These are phyloP conservation scores for Drosophila incognita DNA, from an alignment of 2,888 invertebrate genomes.

Conservation along the genomic window DNA sequence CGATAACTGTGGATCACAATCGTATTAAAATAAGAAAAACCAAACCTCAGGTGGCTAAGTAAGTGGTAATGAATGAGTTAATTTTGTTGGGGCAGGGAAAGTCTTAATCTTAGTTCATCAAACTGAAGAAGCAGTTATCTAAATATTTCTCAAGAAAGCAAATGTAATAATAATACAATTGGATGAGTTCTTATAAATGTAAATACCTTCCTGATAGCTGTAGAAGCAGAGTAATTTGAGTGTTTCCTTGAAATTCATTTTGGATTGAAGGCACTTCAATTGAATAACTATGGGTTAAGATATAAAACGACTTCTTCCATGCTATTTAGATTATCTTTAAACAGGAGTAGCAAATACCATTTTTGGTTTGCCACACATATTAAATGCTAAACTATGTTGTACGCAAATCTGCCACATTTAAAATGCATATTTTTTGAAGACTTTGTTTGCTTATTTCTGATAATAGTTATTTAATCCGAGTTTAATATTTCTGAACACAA, in stretches of 20 bases:
- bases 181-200: not conserved
- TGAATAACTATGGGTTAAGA: not conserved
- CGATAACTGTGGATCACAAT: constrained; percentile 19
- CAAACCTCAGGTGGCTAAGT: constrained; percentile 8
- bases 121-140: not conserved
- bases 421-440: constrained; percentile 11
- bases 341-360: too few relatives aligned
- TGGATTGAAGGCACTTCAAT: not conserved
- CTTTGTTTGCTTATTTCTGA: not conserved
- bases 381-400: not conserved
- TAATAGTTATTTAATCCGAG: constrained; percentile 12
- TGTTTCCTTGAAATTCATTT: not conserved
- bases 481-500: constrained; percentile 19
- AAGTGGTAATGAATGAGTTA: constrained; percentile 11
- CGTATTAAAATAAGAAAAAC: constrained; percentile 1
- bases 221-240: not conserved
- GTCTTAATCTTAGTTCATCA: not conserved
- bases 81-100: not conserved
- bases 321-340: not conserved
- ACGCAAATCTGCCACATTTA: not conserved
- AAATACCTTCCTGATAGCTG: not conserved
- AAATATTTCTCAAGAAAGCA: constrained; percentile 5
- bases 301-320: not conserved
- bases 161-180: not conserved
- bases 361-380: not conserved